These are phyloP conservation scores for Nibea coibor DNA, from an alignment of 2,113 vertebrate species.

Conservation along the genomic window DNA sequence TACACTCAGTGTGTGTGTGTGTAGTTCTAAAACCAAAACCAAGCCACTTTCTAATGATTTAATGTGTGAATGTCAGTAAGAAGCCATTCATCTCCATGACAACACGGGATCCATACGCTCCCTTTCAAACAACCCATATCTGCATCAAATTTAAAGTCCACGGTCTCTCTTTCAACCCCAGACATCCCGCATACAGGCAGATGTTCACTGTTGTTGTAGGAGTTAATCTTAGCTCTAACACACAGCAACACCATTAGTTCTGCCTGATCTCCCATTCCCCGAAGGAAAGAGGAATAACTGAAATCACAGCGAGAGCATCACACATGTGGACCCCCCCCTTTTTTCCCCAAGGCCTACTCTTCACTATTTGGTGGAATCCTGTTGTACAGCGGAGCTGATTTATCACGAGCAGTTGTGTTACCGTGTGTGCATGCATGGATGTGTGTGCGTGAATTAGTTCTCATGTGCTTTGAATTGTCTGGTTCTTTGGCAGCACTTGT, in stretches of 20 bases:
- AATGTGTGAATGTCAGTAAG: constrained; percentile 30
- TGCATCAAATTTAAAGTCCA: constrained; percentile 35
- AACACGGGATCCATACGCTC: constrained; percentile 6
- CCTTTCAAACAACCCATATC: constrained; percentile 31
- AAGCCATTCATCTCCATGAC: constrained; percentile 47
- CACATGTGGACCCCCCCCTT: constrained; percentile 44
- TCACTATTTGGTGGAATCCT: constrained; percentile 45
- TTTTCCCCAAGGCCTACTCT: constrained; percentile 45
- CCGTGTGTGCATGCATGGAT: background rate
- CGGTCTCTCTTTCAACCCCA: constrained; percentile 30
- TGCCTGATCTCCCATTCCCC: constrained; percentile 56
- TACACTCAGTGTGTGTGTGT: constrained; percentile 6
- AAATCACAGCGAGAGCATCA: constrained; percentile 47
- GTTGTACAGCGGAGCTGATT: constrained; percentile 54
- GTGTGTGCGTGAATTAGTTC: constrained; percentile 26
- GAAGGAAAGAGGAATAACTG: constrained; percentile 35
- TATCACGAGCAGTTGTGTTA: constrained; percentile 51
- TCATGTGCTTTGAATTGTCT: constrained; percentile 72
- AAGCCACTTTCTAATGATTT: constrained; percentile 39
- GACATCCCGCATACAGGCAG: constrained; percentile 53
- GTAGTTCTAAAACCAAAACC: constrained; percentile 18
- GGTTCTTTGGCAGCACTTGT: constrained; percentile 57
- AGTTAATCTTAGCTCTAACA: constrained; percentile 59
- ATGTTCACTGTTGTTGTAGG: constrained; percentile 64
- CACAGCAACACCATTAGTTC: constrained; percentile 60